Conservation (phyloP, 2,888 invertebrate genomes). For the Lacanobia oleracea region DNA sequence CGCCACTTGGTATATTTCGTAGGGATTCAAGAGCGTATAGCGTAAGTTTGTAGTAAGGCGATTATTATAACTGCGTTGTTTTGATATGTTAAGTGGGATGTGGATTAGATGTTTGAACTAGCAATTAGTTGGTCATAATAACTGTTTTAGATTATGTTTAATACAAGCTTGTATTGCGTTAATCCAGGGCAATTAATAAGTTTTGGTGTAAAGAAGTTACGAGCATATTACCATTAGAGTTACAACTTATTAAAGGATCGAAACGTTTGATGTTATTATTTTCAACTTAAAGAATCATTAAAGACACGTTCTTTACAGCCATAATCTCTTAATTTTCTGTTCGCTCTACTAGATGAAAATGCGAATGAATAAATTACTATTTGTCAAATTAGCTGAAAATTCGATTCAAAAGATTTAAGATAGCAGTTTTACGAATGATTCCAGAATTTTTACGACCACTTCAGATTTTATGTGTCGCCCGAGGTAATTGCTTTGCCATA, state of each 20-base stretch:
- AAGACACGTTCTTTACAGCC: neutral
- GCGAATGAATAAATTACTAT: constrained; percentile 46
- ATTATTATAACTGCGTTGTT: constrained; percentile 33
- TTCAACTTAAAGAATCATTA: neutral
- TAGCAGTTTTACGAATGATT: constrained; percentile 45
- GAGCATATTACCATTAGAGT: neutral
- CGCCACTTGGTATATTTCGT: constrained; percentile 42
- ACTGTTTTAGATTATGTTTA: neutral
- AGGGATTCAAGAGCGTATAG: constrained; percentile 18
- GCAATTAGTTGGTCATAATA: constrained; percentile 6
- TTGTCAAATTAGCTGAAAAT: constrained; percentile 48
- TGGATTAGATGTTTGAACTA: constrained; percentile 14
- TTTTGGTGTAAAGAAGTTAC: neutral
- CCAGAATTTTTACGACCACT: constrained; percentile 49
- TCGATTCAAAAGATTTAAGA: constrained; percentile 37
- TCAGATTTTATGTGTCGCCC: constrained; percentile 50
- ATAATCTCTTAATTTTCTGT: neutral
- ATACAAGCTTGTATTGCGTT: neutral
- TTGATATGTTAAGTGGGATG: constrained; percentile 18
- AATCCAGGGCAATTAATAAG: neutral
- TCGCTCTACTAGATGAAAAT: neutral
- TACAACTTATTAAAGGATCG: neutral
- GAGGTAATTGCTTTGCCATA: constrained; percentile 53
- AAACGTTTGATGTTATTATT: constrained; percentile 1
- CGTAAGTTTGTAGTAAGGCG: constrained; percentile 28